Evolutionary conservation across 2,888 invertebrate genomes (phyloP), one percentile per base, ranked within the genome.

Genomic region (Xanthostigma xanthostigma): DNA sequence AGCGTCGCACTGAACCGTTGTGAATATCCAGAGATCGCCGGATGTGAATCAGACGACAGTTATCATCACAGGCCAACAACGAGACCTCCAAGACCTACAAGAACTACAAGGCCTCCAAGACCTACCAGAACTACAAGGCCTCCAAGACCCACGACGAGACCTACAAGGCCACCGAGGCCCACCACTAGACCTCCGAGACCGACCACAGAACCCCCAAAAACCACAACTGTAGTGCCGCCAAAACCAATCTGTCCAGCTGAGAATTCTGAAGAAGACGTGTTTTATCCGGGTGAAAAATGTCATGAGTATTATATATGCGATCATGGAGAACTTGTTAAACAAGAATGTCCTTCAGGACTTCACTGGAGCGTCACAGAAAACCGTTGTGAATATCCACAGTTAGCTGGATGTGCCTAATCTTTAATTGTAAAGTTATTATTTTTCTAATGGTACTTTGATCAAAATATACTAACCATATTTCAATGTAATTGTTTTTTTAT

Each of bases 381-480:
- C n/a, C 43, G 48, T n/a, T 48, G 48, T 48, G 48, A 48, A 33
- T 43, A 14, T 13, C 48, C 48, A n/a, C 33, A 42, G 6, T 4
- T 17, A 12, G 48, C 48, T 11, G n/a, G 34, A 11, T 48, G 48
- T 33, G n/a, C 17, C 17, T 17, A 27, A 27, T 27, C 6, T 6
- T 27, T 27, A 27, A 27, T 6, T 27, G 27, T 6, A 27, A 27
- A 27, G 27, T 27, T 27, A 27, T 27, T 5, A 3, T 3, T 27
- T 3, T 27, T 6, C 6, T 6, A 27, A 27, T 27, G 27, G 3
- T 27, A 27, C 6, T 27, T 27, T 27, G 6, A 27, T 27, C 27
- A 27, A 3, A 27, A 27, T 27, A 27, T 6, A 27, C 5, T 27
- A 6, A 27, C 27, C 27, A 27, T 27, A 5, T 5, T 5, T 27